phyloP scores from a whole-genome alignment of 2,797 vertebrate genomes.

The Crocidura indochinensis region DNA sequence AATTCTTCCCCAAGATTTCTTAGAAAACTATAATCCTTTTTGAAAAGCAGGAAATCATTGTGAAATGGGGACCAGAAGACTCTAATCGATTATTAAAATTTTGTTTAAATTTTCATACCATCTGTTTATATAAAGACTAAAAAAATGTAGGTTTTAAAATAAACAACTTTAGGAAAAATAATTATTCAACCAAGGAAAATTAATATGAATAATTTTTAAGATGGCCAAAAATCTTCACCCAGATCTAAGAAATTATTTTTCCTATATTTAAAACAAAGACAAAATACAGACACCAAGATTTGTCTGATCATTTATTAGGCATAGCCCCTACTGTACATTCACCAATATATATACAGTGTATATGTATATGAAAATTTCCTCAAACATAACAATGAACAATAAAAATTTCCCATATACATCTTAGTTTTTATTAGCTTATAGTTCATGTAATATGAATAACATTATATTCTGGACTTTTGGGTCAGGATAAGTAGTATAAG shows the following conservation, averaged over 20 bases:
- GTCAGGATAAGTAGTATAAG: background rate
- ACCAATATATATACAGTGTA: too few species aligned
- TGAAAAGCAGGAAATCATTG: slow-evolving; percentile 34
- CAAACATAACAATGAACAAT: background rate
- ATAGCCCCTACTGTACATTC: background rate
- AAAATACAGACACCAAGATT: background rate
- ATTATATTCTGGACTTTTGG: slow-evolving; percentile 23
- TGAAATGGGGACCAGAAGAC: background rate
- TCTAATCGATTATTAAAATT: slow-evolving; percentile 48
- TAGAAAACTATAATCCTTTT: slow-evolving; percentile 34
- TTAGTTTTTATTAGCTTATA: slow-evolving; percentile 37
- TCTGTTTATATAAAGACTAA: slow-evolving; percentile 71
- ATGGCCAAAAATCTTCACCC: slow-evolving; percentile 29
- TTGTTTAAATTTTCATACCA: slow-evolving; percentile 49
- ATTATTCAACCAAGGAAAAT: slow-evolving; percentile 50
- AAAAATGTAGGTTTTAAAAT: slow-evolving; percentile 61
- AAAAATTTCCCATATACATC: background rate
- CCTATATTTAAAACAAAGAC: slow-evolving; percentile 25
- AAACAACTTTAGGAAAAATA: slow-evolving; percentile 58
- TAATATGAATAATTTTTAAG: slow-evolving; percentile 43
- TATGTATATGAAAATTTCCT: too few species aligned
- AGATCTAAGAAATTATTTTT: slow-evolving; percentile 25
- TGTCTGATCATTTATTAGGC: background rate
- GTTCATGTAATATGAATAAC: background rate
- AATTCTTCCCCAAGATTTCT: slow-evolving; percentile 40